These are phyloP conservation scores for Triplophysa rosa DNA, from an alignment of 2,113 vertebrate species.

Conservation along the genomic window DNA sequence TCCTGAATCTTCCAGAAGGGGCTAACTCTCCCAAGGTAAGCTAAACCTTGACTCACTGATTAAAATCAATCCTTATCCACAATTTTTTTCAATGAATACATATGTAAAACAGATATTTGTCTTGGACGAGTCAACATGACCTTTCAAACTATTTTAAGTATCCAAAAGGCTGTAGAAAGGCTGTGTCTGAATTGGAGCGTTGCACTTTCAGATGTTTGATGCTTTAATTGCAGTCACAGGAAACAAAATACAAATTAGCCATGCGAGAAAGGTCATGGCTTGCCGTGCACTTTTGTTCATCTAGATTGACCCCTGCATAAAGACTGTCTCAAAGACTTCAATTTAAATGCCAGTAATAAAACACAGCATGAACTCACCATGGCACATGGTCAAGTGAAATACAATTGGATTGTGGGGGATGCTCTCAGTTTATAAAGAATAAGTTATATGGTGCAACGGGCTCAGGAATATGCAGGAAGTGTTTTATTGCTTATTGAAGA, in stretches of 20 bases:
- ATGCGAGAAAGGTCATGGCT: slow-evolving; percentile 31
- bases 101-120: background rate
- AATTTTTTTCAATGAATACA: background rate
- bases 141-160: slow-evolving; percentile 42
- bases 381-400: background rate
- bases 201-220: slow-evolving; percentile 22
- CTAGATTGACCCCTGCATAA: background rate
- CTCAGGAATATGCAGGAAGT: too few relatives aligned
- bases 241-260: slow-evolving; percentile 7
- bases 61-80: background rate
- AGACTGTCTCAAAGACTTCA: background rate
- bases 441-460: background rate
- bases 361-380: background rate
- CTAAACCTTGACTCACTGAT: too few relatives aligned
- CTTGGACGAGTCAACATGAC: slow-evolving; percentile 5
- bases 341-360: slow-evolving; percentile 18
- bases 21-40: too few relatives aligned
- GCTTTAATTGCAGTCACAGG: slow-evolving; percentile 38
- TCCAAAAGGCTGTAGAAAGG: slow-evolving; percentile 39
- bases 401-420: background rate
- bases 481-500: too few relatives aligned
- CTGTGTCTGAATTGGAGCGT: slow-evolving; percentile 21
- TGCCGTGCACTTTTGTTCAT: slow-evolving; percentile 25
- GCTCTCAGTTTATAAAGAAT: background rate
- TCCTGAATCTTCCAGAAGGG: too few relatives aligned